Evolutionary conservation across 2,113 vertebrate genomes (phyloP).

Genomic region (Neodon shergylaensis): DNA sequence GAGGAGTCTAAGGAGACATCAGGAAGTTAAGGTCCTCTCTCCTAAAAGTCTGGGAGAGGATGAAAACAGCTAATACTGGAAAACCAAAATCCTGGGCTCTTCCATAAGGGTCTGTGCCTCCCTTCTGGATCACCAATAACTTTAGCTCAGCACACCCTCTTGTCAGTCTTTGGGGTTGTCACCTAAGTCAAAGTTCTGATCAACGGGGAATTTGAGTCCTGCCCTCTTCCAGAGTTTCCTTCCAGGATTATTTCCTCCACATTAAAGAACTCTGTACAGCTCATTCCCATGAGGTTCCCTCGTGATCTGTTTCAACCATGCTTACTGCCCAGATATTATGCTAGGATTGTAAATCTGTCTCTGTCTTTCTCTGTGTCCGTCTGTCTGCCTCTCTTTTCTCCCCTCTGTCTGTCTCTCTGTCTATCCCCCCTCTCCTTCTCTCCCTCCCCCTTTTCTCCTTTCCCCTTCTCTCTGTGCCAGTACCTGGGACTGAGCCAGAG

Average conservation of each 20-base stretch:
- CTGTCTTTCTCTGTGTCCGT: background rate
- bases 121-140: background rate
- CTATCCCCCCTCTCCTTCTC: too few species aligned
- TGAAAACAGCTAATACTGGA: background rate
- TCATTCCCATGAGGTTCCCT: background rate
- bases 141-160: too few species aligned
- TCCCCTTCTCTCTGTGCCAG: background rate
- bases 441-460: background rate
- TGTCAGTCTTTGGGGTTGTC: background rate
- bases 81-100: background rate
- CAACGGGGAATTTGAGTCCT: background rate
- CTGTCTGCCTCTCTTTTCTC: background rate
- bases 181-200: background rate
- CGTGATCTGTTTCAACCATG: background rate
- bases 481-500: background rate
- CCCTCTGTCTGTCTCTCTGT: background rate
- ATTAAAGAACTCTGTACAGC: background rate
- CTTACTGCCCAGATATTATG: background rate
- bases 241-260: background rate
- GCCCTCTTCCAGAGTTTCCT: background rate
- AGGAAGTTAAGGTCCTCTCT: background rate
- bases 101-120: background rate
- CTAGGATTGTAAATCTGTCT: background rate
- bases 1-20: background rate
- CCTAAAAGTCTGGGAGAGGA: background rate